These are phyloP conservation scores for Eremophila alpestris DNA, from an alignment of 2,797 vertebrate genomes.

Conservation along the genomic window DNA sequence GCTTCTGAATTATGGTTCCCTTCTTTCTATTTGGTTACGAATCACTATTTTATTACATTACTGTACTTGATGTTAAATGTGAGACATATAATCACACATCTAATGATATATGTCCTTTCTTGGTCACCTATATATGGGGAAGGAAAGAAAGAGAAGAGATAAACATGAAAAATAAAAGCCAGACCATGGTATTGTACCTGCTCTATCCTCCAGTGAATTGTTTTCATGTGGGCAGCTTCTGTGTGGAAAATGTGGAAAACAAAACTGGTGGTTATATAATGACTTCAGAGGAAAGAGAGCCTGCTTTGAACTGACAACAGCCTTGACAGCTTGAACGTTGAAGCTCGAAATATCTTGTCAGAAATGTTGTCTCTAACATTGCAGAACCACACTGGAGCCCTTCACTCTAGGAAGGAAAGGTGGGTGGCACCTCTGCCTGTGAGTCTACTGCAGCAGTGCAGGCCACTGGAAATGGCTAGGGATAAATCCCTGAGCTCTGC, in stretches of 20 bases:
- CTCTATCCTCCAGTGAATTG: not conserved
- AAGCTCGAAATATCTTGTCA: slow-evolving; percentile 55
- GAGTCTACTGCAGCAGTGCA: not conserved
- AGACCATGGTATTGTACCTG: not conserved
- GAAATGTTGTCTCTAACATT: not conserved
- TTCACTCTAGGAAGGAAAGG: not conserved
- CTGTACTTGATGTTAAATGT: not conserved
- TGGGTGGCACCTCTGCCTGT: rapidly evolving
- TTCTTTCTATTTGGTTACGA: not conserved
- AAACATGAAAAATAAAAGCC: not conserved
- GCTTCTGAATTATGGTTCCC: not conserved
- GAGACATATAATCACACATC: not conserved
- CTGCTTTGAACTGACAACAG: slow-evolving; percentile 62
- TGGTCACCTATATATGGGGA: not conserved
- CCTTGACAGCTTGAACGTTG: slow-evolving; percentile 44
- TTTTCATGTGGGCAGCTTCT: slow-evolving; percentile 3
- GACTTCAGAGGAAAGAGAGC: slow-evolving; percentile 36
- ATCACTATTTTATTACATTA: not conserved
- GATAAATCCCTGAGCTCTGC: not conserved
- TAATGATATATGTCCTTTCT: not conserved
- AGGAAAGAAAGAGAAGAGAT: not conserved
- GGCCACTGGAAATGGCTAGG: not conserved
- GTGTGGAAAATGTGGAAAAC: slow-evolving; percentile 16
- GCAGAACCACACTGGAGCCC: slow-evolving; percentile 5
- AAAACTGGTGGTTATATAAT: slow-evolving; percentile 49